A percentile compares a stretch with the other conserved stretches of the same genome.
phyloP scores from a whole-genome alignment of 2,113 vertebrate species.

The Platichthys stellatus region DNA sequence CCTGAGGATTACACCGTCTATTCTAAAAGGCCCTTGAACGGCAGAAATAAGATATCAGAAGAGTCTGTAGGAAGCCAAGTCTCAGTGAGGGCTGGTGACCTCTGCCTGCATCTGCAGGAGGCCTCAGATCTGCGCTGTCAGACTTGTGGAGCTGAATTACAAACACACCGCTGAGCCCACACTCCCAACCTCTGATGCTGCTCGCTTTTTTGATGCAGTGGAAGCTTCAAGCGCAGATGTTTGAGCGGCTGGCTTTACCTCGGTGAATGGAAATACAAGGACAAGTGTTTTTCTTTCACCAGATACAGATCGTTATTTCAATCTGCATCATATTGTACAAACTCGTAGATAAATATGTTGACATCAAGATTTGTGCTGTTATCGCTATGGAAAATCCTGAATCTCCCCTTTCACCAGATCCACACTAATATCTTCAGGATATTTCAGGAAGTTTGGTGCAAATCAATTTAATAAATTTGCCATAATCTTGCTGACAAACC shows the following conservation, averaged over 20 bases:
- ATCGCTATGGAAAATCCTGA: background rate
- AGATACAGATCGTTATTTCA: background rate
- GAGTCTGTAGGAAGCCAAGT: slow-evolving; percentile 52
- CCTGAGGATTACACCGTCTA: slow-evolving; percentile 50
- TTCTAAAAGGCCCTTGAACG: slow-evolving; percentile 44
- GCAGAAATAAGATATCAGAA: slow-evolving; percentile 66
- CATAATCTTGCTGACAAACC: background rate
- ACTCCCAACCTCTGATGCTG: slow-evolving; percentile 25
- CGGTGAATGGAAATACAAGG: background rate
- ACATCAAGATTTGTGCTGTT: background rate
- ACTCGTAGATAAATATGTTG: too few species aligned
- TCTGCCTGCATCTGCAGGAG: slow-evolving; percentile 63
- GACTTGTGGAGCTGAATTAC: slow-evolving; percentile 65
- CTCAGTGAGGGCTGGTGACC: slow-evolving; percentile 61
- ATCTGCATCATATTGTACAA: background rate
- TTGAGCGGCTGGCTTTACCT: background rate
- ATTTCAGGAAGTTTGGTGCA: background rate
- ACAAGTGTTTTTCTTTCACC: background rate
- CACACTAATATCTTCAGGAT: background rate
- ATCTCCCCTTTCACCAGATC: background rate
- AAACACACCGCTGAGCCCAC: slow-evolving; percentile 47
- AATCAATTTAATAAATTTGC: background rate
- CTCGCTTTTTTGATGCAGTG: slow-evolving; percentile 13
- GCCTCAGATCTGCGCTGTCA: slow-evolving; percentile 70
- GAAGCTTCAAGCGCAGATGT: slow-evolving; percentile 32